Percentiles rank a stretch among this genome's conserved stretches.
phyloP scores from a whole-genome alignment of 2,113 vertebrate genomes.

The Nothoprocta pentlandii region DNA sequence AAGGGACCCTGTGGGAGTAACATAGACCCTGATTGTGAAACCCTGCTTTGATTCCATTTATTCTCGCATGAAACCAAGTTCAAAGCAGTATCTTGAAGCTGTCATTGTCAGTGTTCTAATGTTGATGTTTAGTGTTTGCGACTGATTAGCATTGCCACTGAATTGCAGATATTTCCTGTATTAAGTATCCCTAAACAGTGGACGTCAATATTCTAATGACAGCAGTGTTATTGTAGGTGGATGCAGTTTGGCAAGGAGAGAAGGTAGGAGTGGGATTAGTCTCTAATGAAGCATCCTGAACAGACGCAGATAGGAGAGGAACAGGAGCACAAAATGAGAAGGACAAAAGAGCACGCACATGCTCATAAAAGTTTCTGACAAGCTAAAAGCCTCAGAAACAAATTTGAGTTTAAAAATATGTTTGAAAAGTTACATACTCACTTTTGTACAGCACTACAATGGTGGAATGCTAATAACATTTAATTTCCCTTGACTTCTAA shows the following conservation, averaged over 20 bases:
- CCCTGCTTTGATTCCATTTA: constrained; percentile 38
- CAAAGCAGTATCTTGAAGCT: constrained; percentile 29
- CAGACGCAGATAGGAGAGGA: constrained; percentile 15
- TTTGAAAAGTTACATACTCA: constrained; percentile 74
- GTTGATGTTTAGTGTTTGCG: constrained; percentile 47
- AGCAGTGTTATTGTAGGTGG: constrained; percentile 6
- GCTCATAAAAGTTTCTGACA: constrained; percentile 52
- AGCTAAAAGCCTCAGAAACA: constrained; percentile 60
- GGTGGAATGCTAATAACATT: constrained; percentile 78
- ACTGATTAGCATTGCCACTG: constrained; percentile 55
- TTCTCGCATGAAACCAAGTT: constrained; percentile 45
- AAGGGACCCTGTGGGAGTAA: constrained; percentile 4
- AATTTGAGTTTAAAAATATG: constrained; percentile 67
- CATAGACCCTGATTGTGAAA: neutral
- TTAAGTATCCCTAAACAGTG: constrained; percentile 60
- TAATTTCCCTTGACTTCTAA: constrained; percentile 82
- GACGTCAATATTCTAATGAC: constrained; percentile 67
- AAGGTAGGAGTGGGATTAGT: constrained; percentile 25
- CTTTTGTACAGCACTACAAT: constrained; percentile 67
- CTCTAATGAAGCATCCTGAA: constrained; percentile 53
- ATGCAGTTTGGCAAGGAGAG: constrained; percentile 27
- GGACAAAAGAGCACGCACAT: neutral
- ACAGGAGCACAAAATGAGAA: constrained; percentile 37
- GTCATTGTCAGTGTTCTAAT: constrained; percentile 9
- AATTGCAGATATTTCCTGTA: constrained; percentile 60